Percentiles rank a stretch among this genome's conserved stretches.
phyloP scores from a whole-genome alignment of 2,113 vertebrate genomes.

The Tychaedon coryphoeus region DNA sequence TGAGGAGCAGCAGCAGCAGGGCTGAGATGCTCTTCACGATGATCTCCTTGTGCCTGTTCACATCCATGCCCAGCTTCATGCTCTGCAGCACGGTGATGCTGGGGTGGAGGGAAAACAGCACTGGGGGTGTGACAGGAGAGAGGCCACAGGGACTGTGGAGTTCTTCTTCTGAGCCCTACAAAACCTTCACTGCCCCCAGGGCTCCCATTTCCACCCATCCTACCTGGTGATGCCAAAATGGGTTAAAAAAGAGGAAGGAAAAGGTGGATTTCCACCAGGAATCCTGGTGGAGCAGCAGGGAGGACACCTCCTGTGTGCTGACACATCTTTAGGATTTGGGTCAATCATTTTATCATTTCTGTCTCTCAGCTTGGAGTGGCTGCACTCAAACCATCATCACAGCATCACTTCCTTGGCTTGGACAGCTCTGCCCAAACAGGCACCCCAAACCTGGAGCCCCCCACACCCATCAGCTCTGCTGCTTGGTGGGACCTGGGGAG shows the following conservation, averaged over 20 bases:
- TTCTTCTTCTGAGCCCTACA: rapidly evolving
- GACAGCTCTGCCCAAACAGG: background rate
- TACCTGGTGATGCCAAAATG: background rate
- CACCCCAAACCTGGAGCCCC: background rate
- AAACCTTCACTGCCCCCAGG: rapidly evolving
- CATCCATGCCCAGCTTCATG: constrained; percentile 96
- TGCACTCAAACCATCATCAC: rapidly evolving
- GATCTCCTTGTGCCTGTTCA: constrained; percentile 97
- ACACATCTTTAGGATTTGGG: background rate
- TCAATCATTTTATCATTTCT: background rate
- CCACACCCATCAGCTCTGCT: background rate
- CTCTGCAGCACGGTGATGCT: constrained; percentile 96
- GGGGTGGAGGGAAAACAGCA: background rate
- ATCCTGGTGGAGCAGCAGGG: rapidly evolving
- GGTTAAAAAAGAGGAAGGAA: background rate
- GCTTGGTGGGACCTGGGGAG: background rate
- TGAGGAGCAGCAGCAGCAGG: constrained; percentile 89
- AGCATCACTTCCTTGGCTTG: background rate
- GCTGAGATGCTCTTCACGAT: constrained; percentile 95
- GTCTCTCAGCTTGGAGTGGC: background rate
- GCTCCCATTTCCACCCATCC: background rate
- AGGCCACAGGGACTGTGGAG: background rate
- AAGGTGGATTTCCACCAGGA: background rate
- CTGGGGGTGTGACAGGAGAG: background rate
- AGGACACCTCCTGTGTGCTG: background rate